A percentile compares a stretch with the other conserved stretches of the same genome.
phyloP scores from a whole-genome alignment of 2,113 vertebrate species.

The Cariama cristata region DNA sequence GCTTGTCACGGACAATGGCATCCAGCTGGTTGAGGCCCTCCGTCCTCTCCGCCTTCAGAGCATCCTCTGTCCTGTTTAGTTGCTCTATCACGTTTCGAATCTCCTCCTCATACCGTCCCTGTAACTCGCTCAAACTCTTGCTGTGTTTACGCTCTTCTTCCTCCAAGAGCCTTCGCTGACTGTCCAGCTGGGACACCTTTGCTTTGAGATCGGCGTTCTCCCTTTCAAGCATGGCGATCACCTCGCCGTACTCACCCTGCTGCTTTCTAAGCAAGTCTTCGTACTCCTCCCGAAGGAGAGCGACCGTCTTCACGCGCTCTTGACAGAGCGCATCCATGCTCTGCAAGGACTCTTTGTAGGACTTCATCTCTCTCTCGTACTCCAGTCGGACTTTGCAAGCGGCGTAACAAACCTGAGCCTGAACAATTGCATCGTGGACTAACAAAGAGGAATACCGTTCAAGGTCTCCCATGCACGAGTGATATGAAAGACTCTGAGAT shows the following conservation, averaged over 20 bases:
- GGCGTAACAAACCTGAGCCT: slow-evolving; percentile 91
- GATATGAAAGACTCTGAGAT: slow-evolving; percentile 75
- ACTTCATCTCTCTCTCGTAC: slow-evolving; percentile 82
- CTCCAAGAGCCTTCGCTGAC: slow-evolving; percentile 76
- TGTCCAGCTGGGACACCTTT: slow-evolving; percentile 79
- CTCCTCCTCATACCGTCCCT: slow-evolving; percentile 79
- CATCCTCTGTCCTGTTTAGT: slow-evolving; percentile 75
- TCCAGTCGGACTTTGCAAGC: slow-evolving; percentile 85
- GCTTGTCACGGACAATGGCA: slow-evolving; percentile 79
- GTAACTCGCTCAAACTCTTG: slow-evolving; percentile 77
- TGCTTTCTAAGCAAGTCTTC: slow-evolving; percentile 85
- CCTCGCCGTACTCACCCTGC: slow-evolving; percentile 79
- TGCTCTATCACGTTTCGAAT: slow-evolving; percentile 79
- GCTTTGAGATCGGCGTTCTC: slow-evolving; percentile 85
- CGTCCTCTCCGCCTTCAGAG: slow-evolving; percentile 78
- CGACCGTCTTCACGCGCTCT: slow-evolving; percentile 79
- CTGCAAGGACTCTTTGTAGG: slow-evolving; percentile 82
- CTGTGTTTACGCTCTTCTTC: slow-evolving; percentile 79
- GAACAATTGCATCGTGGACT: slow-evolving; percentile 89
- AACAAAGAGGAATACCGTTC: slow-evolving; percentile 81
- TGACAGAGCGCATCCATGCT: slow-evolving; percentile 80
- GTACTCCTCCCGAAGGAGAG: slow-evolving; percentile 82
- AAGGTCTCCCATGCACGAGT: slow-evolving; percentile 68
- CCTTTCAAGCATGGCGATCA: slow-evolving; percentile 77
- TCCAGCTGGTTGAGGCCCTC: slow-evolving; percentile 82